Conservation (phyloP, 2,888 invertebrate genomes). For the Heliconius charithonia region DNA sequence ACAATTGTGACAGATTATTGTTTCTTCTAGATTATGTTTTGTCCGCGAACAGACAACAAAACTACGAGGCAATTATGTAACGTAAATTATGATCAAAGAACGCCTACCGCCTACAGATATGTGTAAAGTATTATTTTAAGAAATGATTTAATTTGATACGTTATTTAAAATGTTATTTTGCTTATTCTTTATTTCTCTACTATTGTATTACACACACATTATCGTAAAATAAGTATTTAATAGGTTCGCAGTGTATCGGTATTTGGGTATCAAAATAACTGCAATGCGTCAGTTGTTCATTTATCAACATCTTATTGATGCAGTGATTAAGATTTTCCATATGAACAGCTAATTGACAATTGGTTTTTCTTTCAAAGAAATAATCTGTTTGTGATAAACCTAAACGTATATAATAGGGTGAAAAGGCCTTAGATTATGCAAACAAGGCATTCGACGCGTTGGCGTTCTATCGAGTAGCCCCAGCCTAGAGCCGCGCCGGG, state of each 20-base stretch:
- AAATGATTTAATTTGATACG: not conserved
- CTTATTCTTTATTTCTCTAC: not conserved
- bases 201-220: not conserved
- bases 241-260: too few relatives aligned
- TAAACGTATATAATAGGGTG: not conserved
- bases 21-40: not conserved
- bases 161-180: not conserved
- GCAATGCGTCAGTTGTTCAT: slow-evolving; percentile 1
- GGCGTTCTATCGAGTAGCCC: slow-evolving; percentile 7
- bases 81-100: not conserved
- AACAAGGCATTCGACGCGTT: slow-evolving; percentile 3
- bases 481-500: slow-evolving; percentile 1
- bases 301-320: not conserved
- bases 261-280: not conserved
- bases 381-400: not conserved
- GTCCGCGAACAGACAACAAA: not conserved
- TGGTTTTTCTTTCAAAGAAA: not conserved
- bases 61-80: not conserved
- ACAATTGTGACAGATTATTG: not conserved
- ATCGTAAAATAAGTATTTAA: too few relatives aligned
- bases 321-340: not conserved
- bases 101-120: not conserved
- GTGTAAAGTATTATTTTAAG: not conserved
- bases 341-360: not conserved
- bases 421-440: slow-evolving; percentile 8